Base-by-base conservation (phyloP, 2,797 vertebrate genomes). In the Notolepis coatsorum region DNA sequence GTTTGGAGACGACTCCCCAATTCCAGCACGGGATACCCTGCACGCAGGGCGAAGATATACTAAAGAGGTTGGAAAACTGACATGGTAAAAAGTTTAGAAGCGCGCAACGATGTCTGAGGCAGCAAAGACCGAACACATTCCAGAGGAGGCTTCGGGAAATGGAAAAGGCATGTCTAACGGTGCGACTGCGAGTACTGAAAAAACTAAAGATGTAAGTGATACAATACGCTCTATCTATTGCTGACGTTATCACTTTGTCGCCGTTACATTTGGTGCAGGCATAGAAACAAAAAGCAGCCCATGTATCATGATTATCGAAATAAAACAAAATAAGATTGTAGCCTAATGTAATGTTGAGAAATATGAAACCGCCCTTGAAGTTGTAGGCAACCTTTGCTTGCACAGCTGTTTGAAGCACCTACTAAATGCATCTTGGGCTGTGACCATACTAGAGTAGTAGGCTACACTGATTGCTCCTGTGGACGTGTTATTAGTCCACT, bases 121-220 rank as follows among this genome's bases (percentile, higher is more conserved):
- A 6, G 64, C 68, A 39, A 63, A 68, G 49, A 62, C 6, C 1
- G 47, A 73, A 10, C 35, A 60, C 54, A 37, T 70, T 52, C 66
- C 71, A 15, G 73, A 8, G 7, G 24, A 50, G 5, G 13, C 55
- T 27, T 41, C 75, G 57, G 61, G 67, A 61, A 64, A 54, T 13
- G 65, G 52, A 48, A 54, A 50, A 30, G 69, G n/a, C 30, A 35
- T 77, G 17, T 59, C 73, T 0, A 82, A 81, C 65, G 84, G 81
- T 53, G 78, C 67, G 15, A 74, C 60, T 28, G 1, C 42, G 28
- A 42, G n/a, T n/a, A n/a, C 73, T 18, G 68, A 53, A 0, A 80
- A 82, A 25, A 86, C 23, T 57, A 71, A 61, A 52, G 85, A 89
- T 81, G 91, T 89, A 65, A 79, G 82, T 33, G n/a, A 2, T n/a